Conservation (phyloP, 1,140 invertebrate genomes). For the Drosophila lacteicornis region DNA sequence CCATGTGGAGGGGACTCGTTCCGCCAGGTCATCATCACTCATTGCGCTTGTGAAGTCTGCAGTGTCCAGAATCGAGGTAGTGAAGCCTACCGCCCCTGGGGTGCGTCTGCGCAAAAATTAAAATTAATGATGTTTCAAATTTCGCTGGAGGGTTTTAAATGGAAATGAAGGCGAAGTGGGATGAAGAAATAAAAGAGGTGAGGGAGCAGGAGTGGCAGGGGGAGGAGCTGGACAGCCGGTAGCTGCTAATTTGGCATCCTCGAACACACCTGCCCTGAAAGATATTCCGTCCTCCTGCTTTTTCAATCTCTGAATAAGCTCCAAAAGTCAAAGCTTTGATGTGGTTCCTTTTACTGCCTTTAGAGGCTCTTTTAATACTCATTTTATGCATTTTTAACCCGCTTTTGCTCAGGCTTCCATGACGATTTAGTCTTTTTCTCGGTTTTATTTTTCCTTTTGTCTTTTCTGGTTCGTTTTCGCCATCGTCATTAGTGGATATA, state of each 20-base stretch:
- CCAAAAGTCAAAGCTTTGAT: slow-evolving; percentile 31
- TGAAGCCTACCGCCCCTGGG: slow-evolving; percentile 47
- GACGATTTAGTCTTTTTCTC: slow-evolving; percentile 27
- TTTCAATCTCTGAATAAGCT: slow-evolving; percentile 43
- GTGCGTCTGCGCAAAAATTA: slow-evolving; percentile 79
- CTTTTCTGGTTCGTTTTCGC: slow-evolving; percentile 14
- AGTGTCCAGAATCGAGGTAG: slow-evolving; percentile 65
- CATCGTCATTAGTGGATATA: slow-evolving; percentile 66
- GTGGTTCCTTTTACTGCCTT: slow-evolving; percentile 53
- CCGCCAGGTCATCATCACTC: slow-evolving; percentile 46
- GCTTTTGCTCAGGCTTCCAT: slow-evolving; percentile 46
- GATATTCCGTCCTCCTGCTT: slow-evolving; percentile 20
- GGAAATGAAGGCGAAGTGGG: slow-evolving; percentile 41
- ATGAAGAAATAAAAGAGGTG: slow-evolving; percentile 16
- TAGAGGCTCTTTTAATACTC: slow-evolving; percentile 20
- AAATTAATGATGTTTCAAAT: slow-evolving; percentile 81
- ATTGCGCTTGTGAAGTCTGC: slow-evolving; percentile 29
- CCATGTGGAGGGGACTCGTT: slow-evolving; percentile 33
- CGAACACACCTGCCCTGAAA: slow-evolving; percentile 49
- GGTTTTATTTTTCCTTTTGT: slow-evolving; percentile 19
- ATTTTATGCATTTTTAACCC: slow-evolving; percentile 68
- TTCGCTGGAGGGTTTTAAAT: slow-evolving; percentile 44
- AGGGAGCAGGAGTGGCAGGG: slow-evolving; percentile 13
- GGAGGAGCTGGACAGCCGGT: slow-evolving; percentile 44
- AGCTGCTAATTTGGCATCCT: slow-evolving; percentile 71